Percentiles rank a stretch among this genome's conserved stretches.
Conservation (phyloP, 1,140 invertebrate species). For the Prorops nasuta region DNA sequence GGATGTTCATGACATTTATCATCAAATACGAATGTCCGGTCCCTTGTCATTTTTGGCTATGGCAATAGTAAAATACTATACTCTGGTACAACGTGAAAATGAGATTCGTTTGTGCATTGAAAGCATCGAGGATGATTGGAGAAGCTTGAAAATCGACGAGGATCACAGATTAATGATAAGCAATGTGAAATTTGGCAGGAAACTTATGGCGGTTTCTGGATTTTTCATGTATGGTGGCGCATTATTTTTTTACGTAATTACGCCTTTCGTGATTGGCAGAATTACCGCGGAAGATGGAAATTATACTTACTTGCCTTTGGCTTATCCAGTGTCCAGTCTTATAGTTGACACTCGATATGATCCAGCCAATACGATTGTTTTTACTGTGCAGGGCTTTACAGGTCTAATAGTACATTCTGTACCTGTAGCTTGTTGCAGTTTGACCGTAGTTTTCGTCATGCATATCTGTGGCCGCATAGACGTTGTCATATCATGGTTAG, state of each 20-base stretch:
- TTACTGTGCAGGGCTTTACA: neutral
- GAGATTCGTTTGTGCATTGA: slow-evolving; percentile 30
- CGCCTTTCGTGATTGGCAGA: neutral
- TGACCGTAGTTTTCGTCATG: neutral
- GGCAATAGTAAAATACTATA: slow-evolving; percentile 31
- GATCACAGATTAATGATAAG: neutral
- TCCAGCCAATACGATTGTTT: slow-evolving; percentile 5
- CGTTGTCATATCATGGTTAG: neutral
- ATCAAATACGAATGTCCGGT: slow-evolving; percentile 29
- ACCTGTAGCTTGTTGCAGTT: neutral
- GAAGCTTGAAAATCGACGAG: neutral
- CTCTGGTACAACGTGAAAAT: slow-evolving; percentile 12
- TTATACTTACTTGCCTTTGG: neutral
- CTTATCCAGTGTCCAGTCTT: neutral
- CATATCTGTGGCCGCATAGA: slow-evolving; percentile 1
- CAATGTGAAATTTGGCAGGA: neutral
- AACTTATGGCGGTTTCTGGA: neutral
- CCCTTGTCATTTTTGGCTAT: slow-evolving; percentile 34
- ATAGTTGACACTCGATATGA: neutral
- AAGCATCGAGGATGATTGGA: slow-evolving; percentile 35
- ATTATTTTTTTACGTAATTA: neutral
- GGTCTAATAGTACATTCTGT: neutral
- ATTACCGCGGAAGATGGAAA: neutral
- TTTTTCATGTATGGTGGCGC: slow-evolving; percentile 1
- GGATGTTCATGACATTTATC: slow-evolving; percentile 20